phyloP scores from a whole-genome alignment of 2,888 invertebrate genomes.

The Drosophila helvetica region DNA sequence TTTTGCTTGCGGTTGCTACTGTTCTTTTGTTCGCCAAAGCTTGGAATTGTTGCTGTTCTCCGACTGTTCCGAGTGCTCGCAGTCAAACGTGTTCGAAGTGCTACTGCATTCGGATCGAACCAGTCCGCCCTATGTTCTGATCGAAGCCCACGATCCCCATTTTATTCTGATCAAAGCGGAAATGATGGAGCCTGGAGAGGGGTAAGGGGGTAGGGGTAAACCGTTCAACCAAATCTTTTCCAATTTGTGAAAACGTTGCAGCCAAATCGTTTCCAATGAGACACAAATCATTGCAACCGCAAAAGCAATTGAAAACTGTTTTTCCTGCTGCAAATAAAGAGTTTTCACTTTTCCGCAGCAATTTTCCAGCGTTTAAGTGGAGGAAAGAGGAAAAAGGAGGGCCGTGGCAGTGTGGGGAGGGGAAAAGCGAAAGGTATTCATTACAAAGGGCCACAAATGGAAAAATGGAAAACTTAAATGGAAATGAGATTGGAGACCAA shows the following conservation, averaged over 20 bases:
- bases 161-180: background rate
- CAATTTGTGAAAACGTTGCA: background rate
- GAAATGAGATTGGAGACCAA: constrained; percentile 36
- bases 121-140: background rate
- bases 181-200: background rate
- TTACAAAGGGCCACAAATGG: constrained; percentile 52
- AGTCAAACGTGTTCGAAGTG: background rate
- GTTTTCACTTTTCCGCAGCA: constrained; percentile 44
- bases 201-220: background rate
- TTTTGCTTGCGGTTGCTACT: background rate
- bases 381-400: background rate
- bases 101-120: constrained; percentile 9
- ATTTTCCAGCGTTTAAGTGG: constrained; percentile 27
- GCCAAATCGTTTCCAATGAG: background rate
- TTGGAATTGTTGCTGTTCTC: too few species aligned
- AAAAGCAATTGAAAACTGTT: constrained; percentile 25
- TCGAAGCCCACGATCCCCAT: background rate
- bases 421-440: constrained; percentile 57
- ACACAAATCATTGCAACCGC: constrained; percentile 14
- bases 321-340: constrained; percentile 28
- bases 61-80: background rate
- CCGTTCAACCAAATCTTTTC: background rate
- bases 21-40: background rate
- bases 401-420: background rate
- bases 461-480: constrained; percentile 9